phyloP scores from a whole-genome alignment of 2,113 vertebrate species.

The Apteryx owenii region DNA sequence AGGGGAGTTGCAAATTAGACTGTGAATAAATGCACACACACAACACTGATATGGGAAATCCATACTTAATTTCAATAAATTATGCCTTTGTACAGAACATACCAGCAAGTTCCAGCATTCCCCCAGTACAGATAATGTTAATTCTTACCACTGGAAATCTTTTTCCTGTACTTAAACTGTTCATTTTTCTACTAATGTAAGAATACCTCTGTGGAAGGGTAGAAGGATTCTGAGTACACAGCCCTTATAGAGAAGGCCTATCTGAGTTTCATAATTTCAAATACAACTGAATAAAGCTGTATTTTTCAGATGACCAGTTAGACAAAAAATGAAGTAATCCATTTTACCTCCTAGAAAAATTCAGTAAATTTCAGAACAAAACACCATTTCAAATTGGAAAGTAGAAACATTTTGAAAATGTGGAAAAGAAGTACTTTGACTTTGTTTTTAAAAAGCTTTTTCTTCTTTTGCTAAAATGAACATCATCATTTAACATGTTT shows the following conservation, averaged over 20 bases:
- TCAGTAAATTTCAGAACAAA: neutral
- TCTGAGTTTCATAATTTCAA: neutral
- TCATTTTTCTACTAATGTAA: neutral
- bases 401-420: neutral
- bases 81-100: neutral
- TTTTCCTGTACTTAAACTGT: neutral
- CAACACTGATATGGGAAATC: neutral
- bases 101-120: neutral
- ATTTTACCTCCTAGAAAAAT: neutral
- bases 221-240: neutral
- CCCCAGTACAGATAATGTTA: neutral
- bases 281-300: neutral
- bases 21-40: neutral
- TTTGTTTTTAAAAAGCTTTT: neutral
- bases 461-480: neutral
- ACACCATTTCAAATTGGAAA: neutral
- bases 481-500: neutral
- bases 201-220: neutral
- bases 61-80: neutral
- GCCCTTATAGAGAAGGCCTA: neutral
- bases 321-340: fast-evolving
- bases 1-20: neutral
- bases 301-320: neutral
- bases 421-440: neutral
- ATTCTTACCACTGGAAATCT: neutral